Evolutionary conservation across 2,113 vertebrate genomes (phyloP).

Genomic region (Progne subis): DNA sequence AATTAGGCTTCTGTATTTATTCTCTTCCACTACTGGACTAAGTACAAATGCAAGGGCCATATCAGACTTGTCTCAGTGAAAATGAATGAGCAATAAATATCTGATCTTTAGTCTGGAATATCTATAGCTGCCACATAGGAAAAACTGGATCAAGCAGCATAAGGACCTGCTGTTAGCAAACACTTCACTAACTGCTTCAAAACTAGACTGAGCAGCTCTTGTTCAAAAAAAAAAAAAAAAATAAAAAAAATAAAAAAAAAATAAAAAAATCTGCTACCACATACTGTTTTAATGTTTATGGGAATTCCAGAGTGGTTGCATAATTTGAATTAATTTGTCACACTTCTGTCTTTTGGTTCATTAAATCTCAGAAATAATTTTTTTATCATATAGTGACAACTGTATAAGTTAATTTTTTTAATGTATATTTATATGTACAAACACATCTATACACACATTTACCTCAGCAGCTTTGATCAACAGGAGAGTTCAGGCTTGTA

Average conservation of each 20-base stretch:
- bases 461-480: background rate
- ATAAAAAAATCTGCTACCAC: background rate
- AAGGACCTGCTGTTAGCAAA: background rate
- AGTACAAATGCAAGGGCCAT: background rate
- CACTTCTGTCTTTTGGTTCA: background rate
- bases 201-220: background rate
- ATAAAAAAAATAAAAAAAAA: background rate
- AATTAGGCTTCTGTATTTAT: background rate
- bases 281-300: background rate
- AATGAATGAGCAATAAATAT: background rate
- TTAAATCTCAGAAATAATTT: background rate
- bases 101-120: background rate
- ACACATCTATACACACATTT: fast-evolving
- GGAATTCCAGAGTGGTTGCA: background rate
- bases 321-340: background rate
- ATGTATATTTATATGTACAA: background rate
- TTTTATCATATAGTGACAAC: background rate
- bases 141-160: background rate
- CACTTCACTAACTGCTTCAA: background rate
- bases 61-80: background rate
- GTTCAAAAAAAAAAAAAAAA: background rate
- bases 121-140: background rate
- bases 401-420: background rate
- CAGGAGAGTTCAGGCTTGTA: background rate
- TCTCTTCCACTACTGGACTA: background rate